These are phyloP conservation scores for Hydrocynus forskahlii DNA, from an alignment of 2,797 vertebrate species.

Conservation along the genomic window DNA sequence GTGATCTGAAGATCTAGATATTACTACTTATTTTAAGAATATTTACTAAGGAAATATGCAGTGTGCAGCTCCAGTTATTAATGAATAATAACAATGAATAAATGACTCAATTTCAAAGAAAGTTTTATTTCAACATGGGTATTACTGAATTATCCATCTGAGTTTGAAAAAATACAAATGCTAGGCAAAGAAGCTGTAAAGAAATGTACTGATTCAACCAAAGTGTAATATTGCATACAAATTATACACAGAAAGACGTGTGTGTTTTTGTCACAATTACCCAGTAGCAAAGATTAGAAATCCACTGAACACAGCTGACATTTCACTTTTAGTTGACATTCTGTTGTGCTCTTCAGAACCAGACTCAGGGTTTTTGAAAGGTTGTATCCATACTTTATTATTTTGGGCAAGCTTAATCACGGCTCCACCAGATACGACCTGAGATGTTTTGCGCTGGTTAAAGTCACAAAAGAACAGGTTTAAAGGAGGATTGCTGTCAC, in stretches of 20 bases:
- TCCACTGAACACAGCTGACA: constrained; percentile 75
- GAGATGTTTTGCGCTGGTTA: constrained; percentile 57
- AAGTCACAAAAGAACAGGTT: constrained; percentile 80
- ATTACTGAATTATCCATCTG: background rate
- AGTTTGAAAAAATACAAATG: background rate
- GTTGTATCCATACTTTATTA: constrained; percentile 74
- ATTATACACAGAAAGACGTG: background rate
- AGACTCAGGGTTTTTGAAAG: constrained; percentile 62
- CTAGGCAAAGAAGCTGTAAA: background rate
- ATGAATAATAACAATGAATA: no score
- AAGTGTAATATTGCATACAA: background rate
- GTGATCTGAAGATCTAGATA: no score
- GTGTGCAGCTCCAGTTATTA: no score
- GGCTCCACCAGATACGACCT: constrained; percentile 78
- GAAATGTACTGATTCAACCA: background rate
- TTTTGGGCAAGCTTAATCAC: constrained; percentile 63
- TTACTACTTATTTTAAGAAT: no score
- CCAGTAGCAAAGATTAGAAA: constrained; percentile 77
- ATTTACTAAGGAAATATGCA: no score
- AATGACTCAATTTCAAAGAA: no score
- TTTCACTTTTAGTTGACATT: constrained; percentile 25
- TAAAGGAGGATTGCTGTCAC: accelerated
- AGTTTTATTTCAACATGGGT: constrained; percentile 30
- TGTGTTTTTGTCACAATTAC: background rate
- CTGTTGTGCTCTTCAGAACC: constrained; percentile 62